phyloP scores from a whole-genome alignment of 2,888 invertebrate species.

The Iphiclides podalirius region DNA sequence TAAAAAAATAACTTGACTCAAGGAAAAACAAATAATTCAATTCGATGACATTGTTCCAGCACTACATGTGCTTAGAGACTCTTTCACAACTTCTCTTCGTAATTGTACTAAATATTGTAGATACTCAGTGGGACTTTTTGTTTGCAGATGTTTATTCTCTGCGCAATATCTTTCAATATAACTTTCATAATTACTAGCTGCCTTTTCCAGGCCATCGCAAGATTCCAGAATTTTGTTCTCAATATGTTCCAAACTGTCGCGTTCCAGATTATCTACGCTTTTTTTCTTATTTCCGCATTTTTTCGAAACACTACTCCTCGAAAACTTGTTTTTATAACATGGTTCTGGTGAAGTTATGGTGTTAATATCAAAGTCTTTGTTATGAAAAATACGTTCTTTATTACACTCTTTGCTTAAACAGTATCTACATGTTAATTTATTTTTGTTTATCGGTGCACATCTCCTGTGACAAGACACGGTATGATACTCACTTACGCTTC shows the following conservation, averaged over 20 bases:
- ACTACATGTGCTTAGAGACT: conserved; percentile 52
- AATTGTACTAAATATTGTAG: conserved; percentile 78
- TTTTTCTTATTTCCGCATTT: conserved; percentile 32
- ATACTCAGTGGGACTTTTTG: conserved; percentile 76
- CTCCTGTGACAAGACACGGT: conserved; percentile 25
- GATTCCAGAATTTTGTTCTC: conserved; percentile 54
- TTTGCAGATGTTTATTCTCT: conserved; percentile 17
- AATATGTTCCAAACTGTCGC: conserved; percentile 38
- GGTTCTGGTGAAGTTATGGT: conserved; percentile 10
- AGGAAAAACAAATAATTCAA: too few relatives aligned
- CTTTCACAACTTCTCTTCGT: conserved; percentile 75
- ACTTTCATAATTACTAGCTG: conserved; percentile 52
- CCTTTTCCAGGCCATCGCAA: conserved; percentile 52
- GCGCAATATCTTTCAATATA: conserved; percentile 43
- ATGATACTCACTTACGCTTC: conserved; percentile 6
- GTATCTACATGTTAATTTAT: conserved; percentile 38
- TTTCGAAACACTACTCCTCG: not conserved
- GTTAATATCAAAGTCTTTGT: conserved; percentile 28
- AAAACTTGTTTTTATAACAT: conserved; percentile 28
- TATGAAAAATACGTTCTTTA: conserved; percentile 45
- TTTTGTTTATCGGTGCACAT: conserved; percentile 48
- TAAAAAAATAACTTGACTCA: too few relatives aligned
- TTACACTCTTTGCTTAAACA: conserved; percentile 42
- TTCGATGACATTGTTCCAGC: conserved; percentile 11
- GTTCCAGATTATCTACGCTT: conserved; percentile 25